Percentiles rank a stretch among this genome's conserved stretches.
Evolutionary conservation across 2,888 invertebrate species (phyloP).

Genomic region (Tethea ocularis): DNA sequence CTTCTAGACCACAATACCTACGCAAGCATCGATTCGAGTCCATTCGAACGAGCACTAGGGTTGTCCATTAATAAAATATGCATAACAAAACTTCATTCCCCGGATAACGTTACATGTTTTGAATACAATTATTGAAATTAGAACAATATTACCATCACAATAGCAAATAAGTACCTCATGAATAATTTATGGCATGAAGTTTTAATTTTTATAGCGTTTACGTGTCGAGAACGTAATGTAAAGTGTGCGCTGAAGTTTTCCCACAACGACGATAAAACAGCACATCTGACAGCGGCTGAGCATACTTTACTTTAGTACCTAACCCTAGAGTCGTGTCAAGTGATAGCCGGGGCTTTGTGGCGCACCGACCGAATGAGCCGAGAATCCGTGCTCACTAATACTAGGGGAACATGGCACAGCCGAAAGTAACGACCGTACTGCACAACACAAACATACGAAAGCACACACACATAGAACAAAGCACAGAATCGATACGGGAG

Average conservation of each 20-base stretch:
- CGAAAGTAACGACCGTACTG: conserved; percentile 56
- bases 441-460: conserved; percentile 48
- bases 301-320: conserved; percentile 31
- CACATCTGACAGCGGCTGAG: conserved; percentile 25
- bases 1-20: conserved; percentile 35
- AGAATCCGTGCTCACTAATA: conserved; percentile 67
- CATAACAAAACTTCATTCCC: conserved; percentile 19
- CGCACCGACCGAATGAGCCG: conserved; percentile 66
- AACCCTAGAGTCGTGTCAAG: conserved; percentile 58
- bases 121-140: conserved; percentile 66
- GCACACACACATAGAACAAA: conserved; percentile 45
- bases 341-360: conserved; percentile 70
- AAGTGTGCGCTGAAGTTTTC: conserved; percentile 21
- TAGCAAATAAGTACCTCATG: conserved; percentile 43
- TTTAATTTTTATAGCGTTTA: conserved; percentile 45
- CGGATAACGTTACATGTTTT: conserved; percentile 52
- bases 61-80: conserved; percentile 1
- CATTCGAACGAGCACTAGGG: conserved; percentile 5
- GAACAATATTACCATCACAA: conserved; percentile 63
- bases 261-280: conserved; percentile 25
- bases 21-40: conserved; percentile 17
- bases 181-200: conserved; percentile 50
- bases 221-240: conserved; percentile 30
- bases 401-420: conserved; percentile 59
- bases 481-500: conserved; percentile 67